Evolutionary conservation across 2,888 invertebrate genomes (phyloP).

Genomic region (Aphodius granarius): DNA sequence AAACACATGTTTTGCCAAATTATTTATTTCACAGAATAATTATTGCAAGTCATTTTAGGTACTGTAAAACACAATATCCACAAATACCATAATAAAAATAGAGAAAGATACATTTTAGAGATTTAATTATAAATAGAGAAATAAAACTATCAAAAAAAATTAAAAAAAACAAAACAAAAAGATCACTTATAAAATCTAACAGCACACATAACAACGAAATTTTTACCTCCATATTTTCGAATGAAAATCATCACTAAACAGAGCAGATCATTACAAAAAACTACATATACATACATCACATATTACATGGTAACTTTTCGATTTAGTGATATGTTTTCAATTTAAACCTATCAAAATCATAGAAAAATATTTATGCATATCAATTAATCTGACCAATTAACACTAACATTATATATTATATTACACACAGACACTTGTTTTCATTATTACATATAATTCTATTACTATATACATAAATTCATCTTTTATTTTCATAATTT

Average conservation of each 20-base stretch:
- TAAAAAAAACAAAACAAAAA: too few species aligned
- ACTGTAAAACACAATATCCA: neutral
- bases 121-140: neutral
- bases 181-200: neutral
- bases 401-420: neutral
- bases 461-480: conserved; percentile 6
- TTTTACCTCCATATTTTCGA: neutral
- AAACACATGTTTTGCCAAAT: neutral
- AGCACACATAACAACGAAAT: neutral
- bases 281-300: conserved; percentile 6
- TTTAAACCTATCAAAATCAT: conserved; percentile 4
- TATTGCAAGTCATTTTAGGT: neutral
- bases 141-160: too few species aligned
- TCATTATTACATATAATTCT: neutral
- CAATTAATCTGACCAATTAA: neutral
- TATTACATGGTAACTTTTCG: conserved; percentile 13
- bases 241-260: neutral
- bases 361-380: neutral
- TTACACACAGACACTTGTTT: conserved; percentile 3
- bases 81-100: neutral
- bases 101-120: neutral
- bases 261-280: too few species aligned
- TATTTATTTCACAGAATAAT: neutral
- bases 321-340: conserved; percentile 10
- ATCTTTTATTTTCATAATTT: neutral